Base-by-base conservation (phyloP, 2,888 invertebrate genomes). In the Oegoconia quadripuncta region DNA sequence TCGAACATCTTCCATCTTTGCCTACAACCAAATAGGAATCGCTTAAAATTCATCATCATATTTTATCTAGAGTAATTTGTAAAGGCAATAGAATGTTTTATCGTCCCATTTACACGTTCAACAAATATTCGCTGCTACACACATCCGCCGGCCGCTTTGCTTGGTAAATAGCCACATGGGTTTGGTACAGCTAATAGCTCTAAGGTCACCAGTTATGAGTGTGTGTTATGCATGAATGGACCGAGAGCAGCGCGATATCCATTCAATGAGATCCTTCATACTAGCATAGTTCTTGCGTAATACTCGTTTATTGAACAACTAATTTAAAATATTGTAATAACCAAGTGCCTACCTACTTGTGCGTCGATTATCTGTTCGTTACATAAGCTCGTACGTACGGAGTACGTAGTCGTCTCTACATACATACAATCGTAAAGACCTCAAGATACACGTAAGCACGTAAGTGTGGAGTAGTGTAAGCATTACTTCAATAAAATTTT, bases 211-310 rank as follows among this genome's bases (percentile, higher is more conserved):
- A 59, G 40, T 61, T 61, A 57, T 48, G 58, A 65, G 59, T 62
- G 58, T 55, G 62, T 62, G 63, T 64, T 68, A 68, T 80, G 78
- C 68, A 68, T 80, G 78, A 80, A 80, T 80, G 80, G 64, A 61
- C 54, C 44, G 65, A 63, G 57, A 51, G 60, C 60, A 52, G 56
- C 62, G 55, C 60, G 62, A 65, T 63, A 62, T 49, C 66, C 73
- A 78, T 78, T 78, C 73, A 79, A 63, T 48, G 52, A 69, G 52
- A 64, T 72, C 70, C 69, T 72, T 74, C 67, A 74, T 74, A 70
- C 65, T 71, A 64, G 56, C 60, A 64, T 61, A 26, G 64, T 69
- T 64, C 61, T 76, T 74, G 68, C 69, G 71, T 71, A 75, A 74
- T 48, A 40, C 41, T 47, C 48, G 32, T 45, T 54, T 60, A 63